Base-by-base conservation (phyloP, 2,888 invertebrate species). In the Nomada ferruginata region DNA sequence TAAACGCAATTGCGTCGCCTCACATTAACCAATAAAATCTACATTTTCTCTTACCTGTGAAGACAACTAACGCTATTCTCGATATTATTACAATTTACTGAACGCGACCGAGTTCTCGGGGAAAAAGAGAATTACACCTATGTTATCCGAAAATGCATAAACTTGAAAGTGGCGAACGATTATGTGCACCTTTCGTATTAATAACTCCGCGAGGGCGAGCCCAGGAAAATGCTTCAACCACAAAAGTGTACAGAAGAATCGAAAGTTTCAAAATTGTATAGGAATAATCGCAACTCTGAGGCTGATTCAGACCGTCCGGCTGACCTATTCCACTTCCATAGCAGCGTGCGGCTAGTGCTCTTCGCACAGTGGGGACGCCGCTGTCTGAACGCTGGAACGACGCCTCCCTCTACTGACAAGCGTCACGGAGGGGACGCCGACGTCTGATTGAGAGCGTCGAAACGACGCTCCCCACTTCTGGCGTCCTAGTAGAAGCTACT, bases 301-400 rank as follows among this genome's bases (percentile, higher is more conserved):
- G 72, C 72, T 72, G 78, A 78, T 78, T 78, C 72, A 44, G 79
- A 61, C 23, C 64, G 78, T 65, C 78, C 78, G 79, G 78, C 71
- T 79, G 79, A 79, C 79, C 79, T 79, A 60, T 79, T 79, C 78
- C 42, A 79, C 78, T 79, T 77, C 53, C 60, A 79, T 11, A 20
- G 78, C 13, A n/a, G 10, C 42, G 42, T 1, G 13, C 18, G 44
- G 13, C 42, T 65, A 59, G 71, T n/a, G 63, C 18, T 52, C 44
- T 57, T 44, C 53, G 20, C 50, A 50, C 61, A 57, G 72, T 59
- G 73, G 64, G 57, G 72, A 63, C 29, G 55, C 2, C 7, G 23
- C 11, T 68, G 59, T 47, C 55, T 59, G 50, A 66, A 60, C 44
- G 55, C 23, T 23, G 23, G 23, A 23, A 23, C 60, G 64, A 59